A percentile compares a stretch with the other conserved stretches of the same genome.
Evolutionary conservation across 2,888 invertebrate genomes (phyloP).

Genomic region (Leucoma salicis): DNA sequence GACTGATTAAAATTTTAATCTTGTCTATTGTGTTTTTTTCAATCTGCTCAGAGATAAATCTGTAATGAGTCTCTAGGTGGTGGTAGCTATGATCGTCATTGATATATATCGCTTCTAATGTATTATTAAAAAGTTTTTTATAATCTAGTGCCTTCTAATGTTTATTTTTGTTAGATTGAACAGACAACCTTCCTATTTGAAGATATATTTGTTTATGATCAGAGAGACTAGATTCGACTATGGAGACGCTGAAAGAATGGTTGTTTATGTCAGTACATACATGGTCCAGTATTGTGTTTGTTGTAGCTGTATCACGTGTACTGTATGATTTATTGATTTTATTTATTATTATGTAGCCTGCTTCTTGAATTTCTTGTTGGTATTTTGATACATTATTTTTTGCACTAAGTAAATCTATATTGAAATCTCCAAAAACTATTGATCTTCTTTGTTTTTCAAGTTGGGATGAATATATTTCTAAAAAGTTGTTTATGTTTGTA

Average conservation of each 20-base stretch:
- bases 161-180: conserved; percentile 1
- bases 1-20: conserved; percentile 19
- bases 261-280: conserved; percentile 5
- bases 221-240: conserved; percentile 1
- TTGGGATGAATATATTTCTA: conserved; percentile 3
- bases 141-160: conserved; percentile 10
- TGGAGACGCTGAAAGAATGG: conserved; percentile 1
- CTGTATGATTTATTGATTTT: conserved; percentile 6
- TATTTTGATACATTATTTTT: background rate
- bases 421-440: conserved; percentile 1
- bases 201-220: conserved; percentile 2
- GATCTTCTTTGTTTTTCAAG: background rate
- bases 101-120: background rate
- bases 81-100: background rate
- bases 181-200: background rate
- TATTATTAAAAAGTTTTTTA: conserved; percentile 2
- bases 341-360: conserved; percentile 5
- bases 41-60: conserved; percentile 1
- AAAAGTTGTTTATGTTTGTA: conserved; percentile 3
- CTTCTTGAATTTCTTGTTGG: conserved; percentile 1
- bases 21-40: conserved; percentile 14
- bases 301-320: conserved; percentile 5
- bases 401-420: background rate
- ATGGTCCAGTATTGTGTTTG: conserved; percentile 8
- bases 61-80: conserved; percentile 1